These are phyloP conservation scores for Caenorhabditis sp. DNA, from an alignment of 2,888 invertebrate genomes.

Conservation along the genomic window DNA sequence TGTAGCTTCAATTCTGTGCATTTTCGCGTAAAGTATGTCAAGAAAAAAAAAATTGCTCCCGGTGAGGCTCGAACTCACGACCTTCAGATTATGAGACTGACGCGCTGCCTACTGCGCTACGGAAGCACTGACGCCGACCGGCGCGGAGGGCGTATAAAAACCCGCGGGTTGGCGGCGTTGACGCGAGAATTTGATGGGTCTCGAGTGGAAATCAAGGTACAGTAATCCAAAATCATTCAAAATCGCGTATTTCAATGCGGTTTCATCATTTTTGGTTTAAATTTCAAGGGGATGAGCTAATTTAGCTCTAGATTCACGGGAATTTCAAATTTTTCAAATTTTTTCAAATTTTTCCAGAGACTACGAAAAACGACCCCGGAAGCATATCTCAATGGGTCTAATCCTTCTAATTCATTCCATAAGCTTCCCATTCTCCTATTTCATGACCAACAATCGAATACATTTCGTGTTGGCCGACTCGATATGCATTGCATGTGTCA, in stretches of 20 bases:
- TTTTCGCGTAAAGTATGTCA: not conserved
- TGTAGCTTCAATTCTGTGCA: too few species aligned
- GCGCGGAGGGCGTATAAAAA: conserved; percentile 65
- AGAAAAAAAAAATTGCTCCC: conserved; percentile 70
- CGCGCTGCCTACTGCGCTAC: conserved; percentile 90
- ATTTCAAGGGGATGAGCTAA: too few species aligned
- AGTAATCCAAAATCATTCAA: not conserved
- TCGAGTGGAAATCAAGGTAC: not conserved
- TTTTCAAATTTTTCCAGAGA: conserved; percentile 24
- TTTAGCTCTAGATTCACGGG: too few species aligned
- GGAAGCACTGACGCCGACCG: conserved; percentile 80
- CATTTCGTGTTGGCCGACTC: conserved; percentile 31
- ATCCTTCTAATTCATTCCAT: conserved; percentile 18
- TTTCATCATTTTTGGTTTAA: not conserved
- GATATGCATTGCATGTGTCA: conserved; percentile 29
- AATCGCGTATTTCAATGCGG: conserved; percentile 5
- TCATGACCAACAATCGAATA: conserved; percentile 42
- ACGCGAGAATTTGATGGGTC: not conserved
- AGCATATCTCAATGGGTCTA: conserved; percentile 23
- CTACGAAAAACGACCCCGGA: conserved; percentile 37
- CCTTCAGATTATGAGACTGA: conserved; percentile 94
- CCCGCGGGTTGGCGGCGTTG: not conserved
- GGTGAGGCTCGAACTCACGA: conserved; percentile 96
- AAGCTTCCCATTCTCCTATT: conserved; percentile 47
- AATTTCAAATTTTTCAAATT: too few species aligned